These are phyloP conservation scores for Parnassius glacialis DNA, from an alignment of 2,888 invertebrate genomes.

Conservation along the genomic window DNA sequence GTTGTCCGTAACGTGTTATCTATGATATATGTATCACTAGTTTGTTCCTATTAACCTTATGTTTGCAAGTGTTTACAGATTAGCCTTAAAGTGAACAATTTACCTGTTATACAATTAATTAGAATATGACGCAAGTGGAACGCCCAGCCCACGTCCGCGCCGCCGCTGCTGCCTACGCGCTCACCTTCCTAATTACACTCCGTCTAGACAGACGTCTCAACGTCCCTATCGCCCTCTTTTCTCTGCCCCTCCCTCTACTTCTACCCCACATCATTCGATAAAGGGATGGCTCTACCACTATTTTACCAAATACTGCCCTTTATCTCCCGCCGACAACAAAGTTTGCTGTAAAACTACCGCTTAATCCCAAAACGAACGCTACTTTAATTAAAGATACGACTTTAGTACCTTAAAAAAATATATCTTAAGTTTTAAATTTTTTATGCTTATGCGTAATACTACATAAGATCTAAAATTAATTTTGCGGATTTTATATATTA, in stretches of 20 bases:
- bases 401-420: too few species aligned
- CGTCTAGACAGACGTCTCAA: constrained; percentile 69
- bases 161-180: constrained; percentile 60
- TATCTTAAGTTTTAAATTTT: too few species aligned
- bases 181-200: constrained; percentile 73
- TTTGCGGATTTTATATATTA: too few species aligned
- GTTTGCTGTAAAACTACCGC: too few species aligned
- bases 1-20: neutral
- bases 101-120: constrained; percentile 54
- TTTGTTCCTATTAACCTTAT: constrained; percentile 3
- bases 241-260: constrained; percentile 42
- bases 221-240: constrained; percentile 55
- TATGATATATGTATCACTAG: neutral
- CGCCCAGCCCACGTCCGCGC: constrained; percentile 43
- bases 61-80: neutral
- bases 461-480: too few species aligned
- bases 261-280: constrained; percentile 40
- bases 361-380: too few species aligned
- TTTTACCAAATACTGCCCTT: constrained; percentile 21
- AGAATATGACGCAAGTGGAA: constrained; percentile 53
- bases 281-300: constrained; percentile 30
- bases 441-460: too few species aligned
- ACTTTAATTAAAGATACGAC: too few species aligned
- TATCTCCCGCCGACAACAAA: neutral
- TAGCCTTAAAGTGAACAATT: constrained; percentile 33